Evolutionary conservation across 1,140 invertebrate genomes (phyloP).

Genomic region (Odontomachus brunneus): DNA sequence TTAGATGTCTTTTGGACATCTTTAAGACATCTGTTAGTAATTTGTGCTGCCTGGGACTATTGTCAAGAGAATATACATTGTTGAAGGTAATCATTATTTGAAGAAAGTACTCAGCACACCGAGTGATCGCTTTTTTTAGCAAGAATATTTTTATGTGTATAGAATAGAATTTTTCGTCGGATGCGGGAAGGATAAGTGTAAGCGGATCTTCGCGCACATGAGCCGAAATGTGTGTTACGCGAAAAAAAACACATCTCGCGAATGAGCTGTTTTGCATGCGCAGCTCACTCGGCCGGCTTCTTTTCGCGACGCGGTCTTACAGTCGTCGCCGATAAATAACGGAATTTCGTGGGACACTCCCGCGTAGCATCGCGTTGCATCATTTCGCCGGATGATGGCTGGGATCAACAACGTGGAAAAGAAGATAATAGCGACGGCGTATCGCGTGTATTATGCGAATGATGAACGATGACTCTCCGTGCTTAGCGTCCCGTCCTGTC

Average conservation of each 20-base stretch:
- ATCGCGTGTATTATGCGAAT: slow-evolving; percentile 56
- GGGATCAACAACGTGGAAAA: slow-evolving; percentile 36
- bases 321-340: slow-evolving; percentile 22
- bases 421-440: slow-evolving; percentile 40
- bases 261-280: background rate
- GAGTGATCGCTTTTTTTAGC: too few relatives aligned
- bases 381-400: slow-evolving; percentile 1
- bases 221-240: too few relatives aligned
- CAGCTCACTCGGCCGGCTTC: background rate
- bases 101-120: too few relatives aligned
- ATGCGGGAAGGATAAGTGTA: too few relatives aligned
- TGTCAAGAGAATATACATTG: too few relatives aligned
- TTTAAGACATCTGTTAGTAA: too few relatives aligned
- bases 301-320: background rate
- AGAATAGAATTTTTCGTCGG: too few relatives aligned
- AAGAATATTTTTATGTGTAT: too few relatives aligned
- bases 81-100: too few relatives aligned
- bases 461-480: slow-evolving; percentile 68
- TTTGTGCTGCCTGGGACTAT: too few relatives aligned
- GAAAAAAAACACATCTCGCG: background rate
- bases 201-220: too few relatives aligned
- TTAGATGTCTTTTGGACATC: too few relatives aligned
- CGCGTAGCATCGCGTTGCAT: background rate
- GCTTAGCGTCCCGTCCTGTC: slow-evolving; percentile 58
- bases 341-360: background rate